Conservation (phyloP, 2,888 invertebrate species). For the Villa cingulata region DNA sequence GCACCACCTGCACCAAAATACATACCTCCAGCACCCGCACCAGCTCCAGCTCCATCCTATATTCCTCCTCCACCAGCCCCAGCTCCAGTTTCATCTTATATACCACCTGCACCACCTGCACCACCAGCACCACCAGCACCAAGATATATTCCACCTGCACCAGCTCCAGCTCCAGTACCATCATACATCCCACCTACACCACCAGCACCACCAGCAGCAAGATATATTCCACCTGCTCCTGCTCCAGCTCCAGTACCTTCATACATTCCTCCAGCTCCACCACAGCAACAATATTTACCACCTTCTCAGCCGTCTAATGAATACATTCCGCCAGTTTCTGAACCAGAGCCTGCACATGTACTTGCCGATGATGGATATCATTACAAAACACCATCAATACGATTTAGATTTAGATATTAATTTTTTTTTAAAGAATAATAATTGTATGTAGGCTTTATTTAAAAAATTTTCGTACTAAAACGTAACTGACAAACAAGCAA, state of each 20-base stretch:
- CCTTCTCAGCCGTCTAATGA: slow-evolving; percentile 1
- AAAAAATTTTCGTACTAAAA: too few relatives aligned
- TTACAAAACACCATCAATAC: neutral
- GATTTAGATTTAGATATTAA: neutral
- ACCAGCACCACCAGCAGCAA: neutral
- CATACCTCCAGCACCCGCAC: neutral
- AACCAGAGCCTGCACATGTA: neutral
- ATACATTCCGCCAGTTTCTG: slow-evolving; percentile 4
- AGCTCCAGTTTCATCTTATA: neutral
- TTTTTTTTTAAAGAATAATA: too few relatives aligned
- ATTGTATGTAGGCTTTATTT: too few relatives aligned
- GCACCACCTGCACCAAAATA: neutral
- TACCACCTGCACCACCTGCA: neutral
- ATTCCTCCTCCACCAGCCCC: neutral
- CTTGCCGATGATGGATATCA: slow-evolving; percentile 4
- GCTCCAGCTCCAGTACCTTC: neutral
- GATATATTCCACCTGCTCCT: neutral
- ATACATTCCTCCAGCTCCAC: too few relatives aligned
- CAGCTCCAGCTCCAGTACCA: neutral
- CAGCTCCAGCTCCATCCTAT: too few relatives aligned
- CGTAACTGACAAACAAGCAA: too few relatives aligned
- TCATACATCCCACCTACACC: neutral
- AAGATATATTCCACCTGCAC: neutral
- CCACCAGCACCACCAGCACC: neutral
- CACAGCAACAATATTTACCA: slow-evolving; percentile 2